phyloP scores from a whole-genome alignment of 1,140 invertebrate genomes.

The Lepidurus arcticus region DNA sequence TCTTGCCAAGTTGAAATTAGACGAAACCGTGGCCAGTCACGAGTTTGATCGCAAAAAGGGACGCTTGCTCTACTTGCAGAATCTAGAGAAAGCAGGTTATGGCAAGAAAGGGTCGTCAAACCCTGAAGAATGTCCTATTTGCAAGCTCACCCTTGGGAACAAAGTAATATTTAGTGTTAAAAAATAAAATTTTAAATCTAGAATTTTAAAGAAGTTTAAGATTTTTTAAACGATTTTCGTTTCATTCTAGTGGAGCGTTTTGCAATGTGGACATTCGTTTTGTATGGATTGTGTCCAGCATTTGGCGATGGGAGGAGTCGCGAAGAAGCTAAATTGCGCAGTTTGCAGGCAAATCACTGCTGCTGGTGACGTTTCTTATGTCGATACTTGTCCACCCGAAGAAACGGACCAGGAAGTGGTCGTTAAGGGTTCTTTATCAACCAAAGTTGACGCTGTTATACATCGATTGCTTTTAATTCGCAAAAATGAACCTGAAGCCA shows the following conservation, averaged over 20 bases:
- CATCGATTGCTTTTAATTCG: constrained; percentile 54
- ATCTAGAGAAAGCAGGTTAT: constrained; percentile 48
- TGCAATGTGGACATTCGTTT: constrained; percentile 62
- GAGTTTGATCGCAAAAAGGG: constrained; percentile 49
- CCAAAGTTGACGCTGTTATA: constrained; percentile 65
- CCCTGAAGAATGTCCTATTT: constrained; percentile 65
- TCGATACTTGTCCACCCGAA: constrained; percentile 44
- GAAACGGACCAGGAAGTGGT: constrained; percentile 35
- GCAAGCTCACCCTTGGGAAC: constrained; percentile 51
- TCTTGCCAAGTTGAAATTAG: constrained; percentile 40
- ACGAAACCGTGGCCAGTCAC: constrained; percentile 41
- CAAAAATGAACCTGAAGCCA: constrained; percentile 53
- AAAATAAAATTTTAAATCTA: background rate
- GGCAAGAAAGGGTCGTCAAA: constrained; percentile 44
- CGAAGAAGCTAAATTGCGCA: constrained; percentile 50
- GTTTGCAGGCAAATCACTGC: constrained; percentile 58
- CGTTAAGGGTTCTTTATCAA: constrained; percentile 57
- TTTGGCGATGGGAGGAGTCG: background rate
- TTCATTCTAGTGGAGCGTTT: constrained; percentile 55
- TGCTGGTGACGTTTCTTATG: constrained; percentile 54
- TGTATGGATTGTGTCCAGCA: constrained; percentile 56
- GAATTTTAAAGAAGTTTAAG: background rate
- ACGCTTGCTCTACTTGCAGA: constrained; percentile 52
- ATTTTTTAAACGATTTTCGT: constrained; percentile 8
- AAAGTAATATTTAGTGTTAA: constrained; percentile 41